Evolutionary conservation across 2,888 invertebrate genomes (phyloP), one percentile per base, ranked within the genome.

Genomic region (Drosophila lacicola): DNA sequence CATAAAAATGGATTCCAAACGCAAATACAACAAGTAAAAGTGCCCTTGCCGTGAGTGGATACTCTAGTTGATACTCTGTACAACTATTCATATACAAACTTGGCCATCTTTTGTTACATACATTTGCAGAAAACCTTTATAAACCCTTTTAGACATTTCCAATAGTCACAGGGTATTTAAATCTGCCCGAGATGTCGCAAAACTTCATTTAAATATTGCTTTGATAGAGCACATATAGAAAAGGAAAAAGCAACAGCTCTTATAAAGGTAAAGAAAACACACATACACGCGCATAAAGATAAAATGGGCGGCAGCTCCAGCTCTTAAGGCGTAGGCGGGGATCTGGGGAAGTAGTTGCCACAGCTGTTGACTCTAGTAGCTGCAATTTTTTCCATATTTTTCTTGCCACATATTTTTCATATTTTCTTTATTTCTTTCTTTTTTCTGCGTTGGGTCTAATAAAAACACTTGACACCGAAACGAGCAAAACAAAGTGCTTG

Each of bases 381-480:
- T 51, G 50, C 65, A 58, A 50, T 54, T 67, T 81, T 64, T 57
- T 60, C 17, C 60, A 42, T 54, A 25, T 66, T 53, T 41, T 36
- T 60, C 50, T 55, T 55, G 36, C 36, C 33, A 50, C 65, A 37
- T 19, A 42, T 61, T 65, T 65, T 47, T 41, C 64, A 50, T 69
- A 39, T 60, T 54, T 58, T 37, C 46, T 42, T 51, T 42, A 34
- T 41, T 47, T 61, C n/a, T 17, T 53, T 25, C n/a, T 19, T 25
- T 51, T 50, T 78, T n/a, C 34, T 54, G 49, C 65, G 62, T 55
- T 55, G 60, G 41, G 62, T 67, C 74, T 73, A 79, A 79, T 81
- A 83, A 81, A 82, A 83, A 72, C 81, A 83, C 84, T 82, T 82
- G 82, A 83, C 84, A 82, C 84, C 77, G 65, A 78, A 83, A 81